Evolutionary conservation across 2,113 vertebrate genomes (phyloP).

Genomic region (Drymodes brunneopygia): DNA sequence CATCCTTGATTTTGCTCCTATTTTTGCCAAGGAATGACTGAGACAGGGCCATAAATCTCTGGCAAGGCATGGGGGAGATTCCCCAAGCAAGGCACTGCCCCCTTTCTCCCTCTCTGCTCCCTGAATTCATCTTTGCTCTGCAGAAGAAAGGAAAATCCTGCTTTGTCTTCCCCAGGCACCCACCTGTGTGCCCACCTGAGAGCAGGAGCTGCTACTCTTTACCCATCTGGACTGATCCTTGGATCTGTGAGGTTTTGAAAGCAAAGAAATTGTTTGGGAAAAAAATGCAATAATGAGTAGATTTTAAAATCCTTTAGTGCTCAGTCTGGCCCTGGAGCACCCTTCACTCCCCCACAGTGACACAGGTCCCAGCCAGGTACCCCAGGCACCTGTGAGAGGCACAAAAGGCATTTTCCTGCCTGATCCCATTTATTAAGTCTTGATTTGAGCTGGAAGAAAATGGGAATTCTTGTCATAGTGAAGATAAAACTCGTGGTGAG

Average conservation of each 20-base stretch:
- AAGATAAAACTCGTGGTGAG: background rate
- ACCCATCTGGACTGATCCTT: background rate
- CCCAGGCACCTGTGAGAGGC: background rate
- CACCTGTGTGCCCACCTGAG: background rate
- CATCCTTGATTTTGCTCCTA: background rate
- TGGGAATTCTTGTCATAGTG: background rate
- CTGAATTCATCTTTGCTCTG: background rate
- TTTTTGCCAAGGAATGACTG: background rate
- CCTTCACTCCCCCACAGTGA: background rate
- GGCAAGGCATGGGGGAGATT: background rate
- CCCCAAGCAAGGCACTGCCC: background rate
- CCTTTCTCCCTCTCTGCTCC: background rate
- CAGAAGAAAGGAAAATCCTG: background rate
- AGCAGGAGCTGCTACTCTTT: background rate
- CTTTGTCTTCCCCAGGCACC: background rate
- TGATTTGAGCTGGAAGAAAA: background rate
- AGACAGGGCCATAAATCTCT: background rate
- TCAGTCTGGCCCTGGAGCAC: background rate
- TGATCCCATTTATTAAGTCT: background rate
- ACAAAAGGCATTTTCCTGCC: background rate
- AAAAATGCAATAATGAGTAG: background rate
- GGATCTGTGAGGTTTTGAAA: background rate
- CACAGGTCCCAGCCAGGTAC: background rate
- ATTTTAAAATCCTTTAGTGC: background rate
- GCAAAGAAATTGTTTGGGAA: background rate